Conservation (phyloP, 2,113 vertebrate genomes). For the Pangasianodon hypophthalmus region DNA sequence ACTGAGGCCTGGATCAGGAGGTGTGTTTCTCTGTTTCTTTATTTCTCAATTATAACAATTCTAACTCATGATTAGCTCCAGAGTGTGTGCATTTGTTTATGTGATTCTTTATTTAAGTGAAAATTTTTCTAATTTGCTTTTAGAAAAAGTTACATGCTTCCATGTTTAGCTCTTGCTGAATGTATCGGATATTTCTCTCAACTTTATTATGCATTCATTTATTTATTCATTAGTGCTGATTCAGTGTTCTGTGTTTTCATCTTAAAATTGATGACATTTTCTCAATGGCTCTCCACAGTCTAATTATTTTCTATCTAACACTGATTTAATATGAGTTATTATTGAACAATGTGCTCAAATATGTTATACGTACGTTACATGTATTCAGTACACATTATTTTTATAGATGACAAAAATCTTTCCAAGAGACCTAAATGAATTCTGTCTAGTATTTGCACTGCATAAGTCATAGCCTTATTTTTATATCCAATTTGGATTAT, state of each 20-base stretch:
- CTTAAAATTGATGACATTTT: background rate
- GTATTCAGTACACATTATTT: background rate
- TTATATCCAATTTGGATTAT: background rate
- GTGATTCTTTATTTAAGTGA: background rate
- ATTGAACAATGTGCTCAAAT: background rate
- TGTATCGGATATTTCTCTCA: background rate
- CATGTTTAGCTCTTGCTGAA: background rate
- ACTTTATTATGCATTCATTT: background rate
- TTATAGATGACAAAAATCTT: background rate
- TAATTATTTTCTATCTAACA: background rate
- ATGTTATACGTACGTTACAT: background rate
- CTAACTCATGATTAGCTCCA: background rate
- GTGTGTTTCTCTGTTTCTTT: conserved; percentile 60
- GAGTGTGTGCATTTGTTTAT: too few species aligned
- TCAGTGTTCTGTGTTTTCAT: background rate
- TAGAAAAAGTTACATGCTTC: background rate
- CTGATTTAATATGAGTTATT: background rate
- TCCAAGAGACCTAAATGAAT: background rate
- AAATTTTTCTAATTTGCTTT: background rate
- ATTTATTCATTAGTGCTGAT: background rate
- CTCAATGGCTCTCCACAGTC: background rate
- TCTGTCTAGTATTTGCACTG: background rate
- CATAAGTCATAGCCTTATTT: background rate
- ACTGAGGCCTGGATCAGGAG: conserved; percentile 88
- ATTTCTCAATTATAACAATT: background rate